Evolutionary conservation across 2,113 vertebrate genomes (phyloP).

Genomic region (Sylvietta virens): DNA sequence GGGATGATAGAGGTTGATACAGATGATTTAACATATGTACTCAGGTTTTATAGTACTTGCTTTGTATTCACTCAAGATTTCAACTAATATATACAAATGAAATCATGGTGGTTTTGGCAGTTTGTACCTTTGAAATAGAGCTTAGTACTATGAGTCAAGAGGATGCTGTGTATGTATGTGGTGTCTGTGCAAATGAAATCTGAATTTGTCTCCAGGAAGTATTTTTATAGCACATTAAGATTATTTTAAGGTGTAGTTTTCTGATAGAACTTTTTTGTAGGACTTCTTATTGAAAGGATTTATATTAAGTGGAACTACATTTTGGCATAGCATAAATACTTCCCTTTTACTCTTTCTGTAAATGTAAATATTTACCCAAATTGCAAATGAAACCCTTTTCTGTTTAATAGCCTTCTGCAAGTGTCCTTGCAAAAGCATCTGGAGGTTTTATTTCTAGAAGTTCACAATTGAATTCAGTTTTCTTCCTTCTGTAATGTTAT

Average conservation of each 20-base stretch:
- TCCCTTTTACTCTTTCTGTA: not conserved
- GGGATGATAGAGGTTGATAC: not conserved
- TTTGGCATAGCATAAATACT: not conserved
- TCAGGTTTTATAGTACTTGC: not conserved
- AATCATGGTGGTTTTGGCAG: not conserved
- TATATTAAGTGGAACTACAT: not conserved
- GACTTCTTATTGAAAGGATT: not conserved
- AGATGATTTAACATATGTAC: not conserved
- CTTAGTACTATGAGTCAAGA: not conserved
- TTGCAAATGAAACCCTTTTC: not conserved
- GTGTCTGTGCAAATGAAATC: not conserved
- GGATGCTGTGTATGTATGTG: not conserved
- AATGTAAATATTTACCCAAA: not conserved
- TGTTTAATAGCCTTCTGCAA: not conserved
- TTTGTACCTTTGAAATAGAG: not conserved
- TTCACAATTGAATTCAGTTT: not conserved
- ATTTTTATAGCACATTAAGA: not conserved
- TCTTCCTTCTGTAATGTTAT: not conserved
- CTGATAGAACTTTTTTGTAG: not conserved
- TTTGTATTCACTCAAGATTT: not conserved
- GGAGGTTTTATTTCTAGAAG: not conserved
- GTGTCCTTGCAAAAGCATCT: not conserved
- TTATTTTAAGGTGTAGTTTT: not conserved
- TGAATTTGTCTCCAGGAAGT: not conserved
- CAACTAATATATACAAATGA: not conserved